Conservation (phyloP, 2,888 invertebrate species). For the Thymelicus sylvestris region DNA sequence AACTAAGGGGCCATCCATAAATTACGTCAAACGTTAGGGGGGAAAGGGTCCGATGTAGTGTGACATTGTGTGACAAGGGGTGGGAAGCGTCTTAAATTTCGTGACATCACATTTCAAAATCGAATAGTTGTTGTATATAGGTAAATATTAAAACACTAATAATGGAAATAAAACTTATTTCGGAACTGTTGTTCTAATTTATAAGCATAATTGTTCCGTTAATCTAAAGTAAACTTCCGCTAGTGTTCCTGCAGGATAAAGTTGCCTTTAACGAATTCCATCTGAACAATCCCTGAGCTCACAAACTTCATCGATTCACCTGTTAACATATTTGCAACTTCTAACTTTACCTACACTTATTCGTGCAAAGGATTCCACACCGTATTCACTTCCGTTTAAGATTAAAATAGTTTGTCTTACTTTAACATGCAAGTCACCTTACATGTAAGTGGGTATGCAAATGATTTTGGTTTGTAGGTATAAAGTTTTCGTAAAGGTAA, state of each 20-base stretch:
- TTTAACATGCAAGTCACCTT: constrained; percentile 10
- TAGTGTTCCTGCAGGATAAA: constrained; percentile 48
- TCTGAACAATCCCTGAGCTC: constrained; percentile 55
- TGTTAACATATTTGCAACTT: constrained; percentile 60
- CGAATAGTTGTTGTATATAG: too few species aligned
- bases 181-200: too few species aligned
- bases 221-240: constrained; percentile 45
- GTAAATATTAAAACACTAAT: too few species aligned
- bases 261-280: constrained; percentile 59
- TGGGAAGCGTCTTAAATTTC: too few species aligned
- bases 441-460: constrained; percentile 19
- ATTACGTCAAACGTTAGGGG: too few species aligned
- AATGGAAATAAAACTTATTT: too few species aligned
- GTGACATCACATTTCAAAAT: too few species aligned
- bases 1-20: too few species aligned
- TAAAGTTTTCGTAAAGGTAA: constrained; percentile 33
- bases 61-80: too few species aligned
- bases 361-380: constrained; percentile 1
- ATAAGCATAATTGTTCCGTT: too few species aligned
- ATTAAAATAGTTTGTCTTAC: constrained; percentile 21
- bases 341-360: constrained; percentile 29
- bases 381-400: constrained; percentile 19
- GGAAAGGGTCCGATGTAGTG: too few species aligned
- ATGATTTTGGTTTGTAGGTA: constrained; percentile 42
- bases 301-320: constrained; percentile 60